Evolutionary conservation across 2,888 invertebrate species (phyloP), one percentile per base, ranked within the genome.

Genomic region (Caenorhabditis sp.): DNA sequence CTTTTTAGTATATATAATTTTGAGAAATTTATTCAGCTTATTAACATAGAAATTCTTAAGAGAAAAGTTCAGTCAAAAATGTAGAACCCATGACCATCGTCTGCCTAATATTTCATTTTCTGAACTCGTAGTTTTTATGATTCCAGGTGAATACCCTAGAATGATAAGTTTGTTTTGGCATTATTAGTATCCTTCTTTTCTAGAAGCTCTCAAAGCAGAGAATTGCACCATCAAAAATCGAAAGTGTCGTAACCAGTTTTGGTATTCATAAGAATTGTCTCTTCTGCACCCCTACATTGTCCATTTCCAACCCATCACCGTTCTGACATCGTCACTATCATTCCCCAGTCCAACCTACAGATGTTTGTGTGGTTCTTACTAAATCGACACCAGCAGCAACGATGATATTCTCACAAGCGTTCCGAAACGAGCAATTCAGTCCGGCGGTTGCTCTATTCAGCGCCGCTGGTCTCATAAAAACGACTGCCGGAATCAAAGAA

Each of bases 371-470:
- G 71, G 40, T 60, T 44, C 44, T 8, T 35, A 44, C 35, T 64
- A n/a, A n/a, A n/a, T n/a, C n/a, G n/a, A n/a, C n/a, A n/a, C n/a
- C n/a, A n/a, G n/a, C n/a, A n/a, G 47, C 35, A 64, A 56, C 47
- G 62, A 90, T 90, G 90, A 90, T 90, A 78, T 90, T 88, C 82
- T 86, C 90, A 47, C 90, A 90, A 83, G 87, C 89, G 51, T 90
- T 90, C 80, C 89, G 88, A 40, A 85, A 88, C 71, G 90, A 90
- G 85, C 74, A 85, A 67, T 90, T 86, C 87, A 87, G 87, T 72
- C 90, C 90, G 47, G 90, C 90, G 60, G 90, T 90, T 55, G 90
- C 90, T 50, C 81, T 90, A 22, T 90, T 90, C 79, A 86, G 87
- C 40, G 88, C 90, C 35, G 90, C 89, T 56, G 90, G 90, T 28